Evolutionary conservation across 2,888 invertebrate species (phyloP), one percentile per base, ranked within the genome.

Genomic region (Pristionchus arcanus): DNA sequence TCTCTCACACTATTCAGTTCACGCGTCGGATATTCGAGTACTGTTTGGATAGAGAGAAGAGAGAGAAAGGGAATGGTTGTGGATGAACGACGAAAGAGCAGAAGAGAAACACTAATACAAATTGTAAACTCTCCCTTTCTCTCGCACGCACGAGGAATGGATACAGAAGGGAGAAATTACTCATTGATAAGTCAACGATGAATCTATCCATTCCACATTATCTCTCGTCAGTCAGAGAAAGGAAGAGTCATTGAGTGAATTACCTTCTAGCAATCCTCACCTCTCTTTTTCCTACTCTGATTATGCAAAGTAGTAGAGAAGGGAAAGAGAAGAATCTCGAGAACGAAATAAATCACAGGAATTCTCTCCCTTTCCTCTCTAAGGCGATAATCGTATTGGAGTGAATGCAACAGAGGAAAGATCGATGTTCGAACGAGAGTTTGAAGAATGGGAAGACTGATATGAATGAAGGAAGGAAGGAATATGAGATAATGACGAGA

Each of bases 311-410:
- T 31, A 68, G 77, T 42, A 42, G 77, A 68, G 77, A n/a, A n/a
- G 2, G 77, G 37, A 49, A 77, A 42, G 77, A 34, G 74, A 59
- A 59, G 59, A 59, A 21, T 59, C 59, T 34, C 21, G 21, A 49
- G 77, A 77, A 49, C 13, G 42, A 77, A 21, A 42, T 42, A n/a
- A 77, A 77, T 49, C 77, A 77, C 25, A 15, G 11, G 77, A 77
- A 77, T 77, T 42, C 77, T 42, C 77, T 68, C 68, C 28, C 77
- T 77, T 49, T 42, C 42, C 77, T 49, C 77, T 37, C 77, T 42
- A 77, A 77, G 77, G 25, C 77, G 42, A 42, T 77, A 77, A 77
- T 77, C 77, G 77, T 77, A 21, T 77, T 77, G n/a, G 77, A n/a
- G 42, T 49, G 42, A 42, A 77, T 37, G 42, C 37, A n/a, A 74